phyloP scores from a whole-genome alignment of 2,797 vertebrate species.

The Hydrocynus forskahlii region DNA sequence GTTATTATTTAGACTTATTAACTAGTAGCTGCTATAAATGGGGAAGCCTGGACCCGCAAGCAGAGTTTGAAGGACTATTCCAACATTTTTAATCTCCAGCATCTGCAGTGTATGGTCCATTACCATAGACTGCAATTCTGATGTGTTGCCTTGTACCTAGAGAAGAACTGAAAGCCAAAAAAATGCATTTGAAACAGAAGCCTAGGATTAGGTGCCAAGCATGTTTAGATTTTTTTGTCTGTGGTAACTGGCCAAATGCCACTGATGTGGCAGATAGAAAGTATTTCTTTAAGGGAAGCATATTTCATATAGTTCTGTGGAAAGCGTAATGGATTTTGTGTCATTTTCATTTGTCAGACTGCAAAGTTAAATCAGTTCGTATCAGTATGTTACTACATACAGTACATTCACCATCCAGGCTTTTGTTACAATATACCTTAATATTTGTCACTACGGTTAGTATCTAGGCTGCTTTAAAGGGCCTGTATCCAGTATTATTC shows the following conservation, averaged over 20 bases:
- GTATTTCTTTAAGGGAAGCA: not conserved
- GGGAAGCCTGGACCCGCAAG: not conserved
- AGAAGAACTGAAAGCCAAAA: not conserved
- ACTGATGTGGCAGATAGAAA: not conserved
- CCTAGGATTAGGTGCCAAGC: not conserved
- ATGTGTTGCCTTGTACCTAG: not conserved
- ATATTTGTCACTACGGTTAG: not conserved
- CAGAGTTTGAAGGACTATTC: not conserved
- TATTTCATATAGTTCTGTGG: not conserved
- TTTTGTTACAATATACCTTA: constrained; percentile 16
- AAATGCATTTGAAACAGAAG: not conserved
- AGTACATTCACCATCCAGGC: not conserved
- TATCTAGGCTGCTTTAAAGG: too few relatives aligned
- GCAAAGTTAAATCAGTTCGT: not conserved
- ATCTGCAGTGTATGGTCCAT: not conserved
- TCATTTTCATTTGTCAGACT: not conserved
- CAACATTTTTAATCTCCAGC: not conserved
- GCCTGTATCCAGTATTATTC: too few relatives aligned
- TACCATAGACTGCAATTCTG: not conserved
- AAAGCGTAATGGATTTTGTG: constrained; percentile 9
- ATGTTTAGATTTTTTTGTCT: not conserved
- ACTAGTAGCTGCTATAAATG: not conserved
- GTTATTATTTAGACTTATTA: not conserved
- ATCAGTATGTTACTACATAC: not conserved
- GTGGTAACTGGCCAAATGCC: not conserved